These are phyloP conservation scores for Sebastes hopkinsi DNA, from an alignment of 2,797 vertebrate species.

Conservation along the genomic window DNA sequence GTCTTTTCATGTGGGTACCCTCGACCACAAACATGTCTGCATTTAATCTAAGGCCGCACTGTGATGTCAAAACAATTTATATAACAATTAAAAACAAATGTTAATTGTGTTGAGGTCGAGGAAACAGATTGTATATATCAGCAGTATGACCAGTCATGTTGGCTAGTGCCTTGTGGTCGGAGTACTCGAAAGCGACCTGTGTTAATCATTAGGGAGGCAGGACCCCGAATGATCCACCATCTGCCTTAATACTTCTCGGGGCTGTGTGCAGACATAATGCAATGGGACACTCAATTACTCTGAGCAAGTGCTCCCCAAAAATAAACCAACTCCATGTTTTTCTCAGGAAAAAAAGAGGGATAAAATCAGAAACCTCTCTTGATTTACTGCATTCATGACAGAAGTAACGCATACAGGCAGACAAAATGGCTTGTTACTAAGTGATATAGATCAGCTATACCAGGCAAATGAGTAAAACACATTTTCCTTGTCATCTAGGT, in stretches of 20 bases:
- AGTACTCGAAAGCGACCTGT: constrained; percentile 47
- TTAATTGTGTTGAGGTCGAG: constrained; percentile 1
- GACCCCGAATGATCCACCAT: constrained; percentile 67
- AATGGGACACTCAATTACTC: constrained; percentile 41
- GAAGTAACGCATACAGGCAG: not conserved
- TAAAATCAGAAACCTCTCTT: constrained; percentile 22
- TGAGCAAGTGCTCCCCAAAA: constrained; percentile 31
- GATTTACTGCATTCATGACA: constrained; percentile 26
- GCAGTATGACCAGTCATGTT: constrained; percentile 20
- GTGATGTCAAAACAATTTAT: constrained; percentile 42
- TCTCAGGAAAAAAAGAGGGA: constrained; percentile 11
- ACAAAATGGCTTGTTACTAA: constrained; percentile 16
- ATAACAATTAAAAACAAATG: constrained; percentile 43
- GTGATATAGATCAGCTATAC: constrained; percentile 1
- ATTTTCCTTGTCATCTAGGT: constrained; percentile 7
- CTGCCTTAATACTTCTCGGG: constrained; percentile 47
- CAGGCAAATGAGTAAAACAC: constrained; percentile 32
- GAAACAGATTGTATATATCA: constrained; percentile 2
- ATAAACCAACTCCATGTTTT: constrained; percentile 31
- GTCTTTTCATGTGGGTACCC: constrained; percentile 30
- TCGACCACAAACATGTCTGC: constrained; percentile 34
- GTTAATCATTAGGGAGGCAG: constrained; percentile 44
- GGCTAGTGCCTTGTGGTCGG: constrained; percentile 35
- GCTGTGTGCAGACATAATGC: constrained; percentile 19
- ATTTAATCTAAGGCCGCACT: constrained; percentile 22